phyloP scores from a whole-genome alignment of 2,797 vertebrate species.

The Gastrophryne carolinensis region DNA sequence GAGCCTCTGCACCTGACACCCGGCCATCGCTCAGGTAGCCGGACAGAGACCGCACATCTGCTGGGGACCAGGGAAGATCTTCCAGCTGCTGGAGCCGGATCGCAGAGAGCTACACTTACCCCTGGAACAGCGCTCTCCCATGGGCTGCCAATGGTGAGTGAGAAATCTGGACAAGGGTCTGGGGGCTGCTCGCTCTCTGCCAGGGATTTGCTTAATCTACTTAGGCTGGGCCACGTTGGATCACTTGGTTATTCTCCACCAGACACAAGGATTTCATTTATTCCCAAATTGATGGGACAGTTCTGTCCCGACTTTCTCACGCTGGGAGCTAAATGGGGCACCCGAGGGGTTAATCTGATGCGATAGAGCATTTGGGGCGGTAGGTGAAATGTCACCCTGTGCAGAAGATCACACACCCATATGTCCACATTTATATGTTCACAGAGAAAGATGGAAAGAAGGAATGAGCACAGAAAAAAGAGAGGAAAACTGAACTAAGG shows the following conservation, averaged over 20 bases:
- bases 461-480: too few relatives aligned
- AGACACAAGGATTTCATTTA: not conserved
- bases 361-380: too few relatives aligned
- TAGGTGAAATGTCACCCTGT: too few relatives aligned
- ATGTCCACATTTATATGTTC: too few relatives aligned
- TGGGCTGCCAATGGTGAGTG: slow-evolving; percentile 23
- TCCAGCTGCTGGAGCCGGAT: not conserved
- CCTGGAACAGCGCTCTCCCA: not conserved
- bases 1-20: not conserved
- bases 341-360: too few relatives aligned
- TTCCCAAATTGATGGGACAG: not conserved
- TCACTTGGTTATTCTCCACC: not conserved
- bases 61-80: too few relatives aligned
- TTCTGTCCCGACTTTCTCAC: not conserved
- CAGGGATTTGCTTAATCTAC: slow-evolving; percentile 74
- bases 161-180: slow-evolving; percentile 1
- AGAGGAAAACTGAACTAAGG: too few relatives aligned
- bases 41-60: not conserved
- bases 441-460: too few relatives aligned
- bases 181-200: slow-evolving; percentile 49
- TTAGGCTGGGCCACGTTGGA: slow-evolving; percentile 58
- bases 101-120: too few relatives aligned
- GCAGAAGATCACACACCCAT: too few relatives aligned
- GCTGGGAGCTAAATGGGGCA: too few relatives aligned
- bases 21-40: not conserved